Percentiles rank a stretch among this genome's conserved stretches.
Conservation (phyloP, 1,140 invertebrate species). For the Drosophila tropicalis region DNA sequence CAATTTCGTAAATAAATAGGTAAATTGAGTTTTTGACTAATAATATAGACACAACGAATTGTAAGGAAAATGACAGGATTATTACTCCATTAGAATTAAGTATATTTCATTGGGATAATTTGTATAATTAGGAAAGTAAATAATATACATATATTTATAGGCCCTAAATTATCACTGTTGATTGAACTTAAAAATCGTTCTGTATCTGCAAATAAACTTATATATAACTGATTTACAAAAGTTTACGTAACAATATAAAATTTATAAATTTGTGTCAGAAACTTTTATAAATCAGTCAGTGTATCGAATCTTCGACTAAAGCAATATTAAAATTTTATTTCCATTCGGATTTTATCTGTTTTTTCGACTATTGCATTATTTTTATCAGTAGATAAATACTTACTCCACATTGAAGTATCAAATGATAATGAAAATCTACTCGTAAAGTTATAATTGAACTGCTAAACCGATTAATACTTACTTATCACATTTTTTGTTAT, state of each 20-base stretch:
- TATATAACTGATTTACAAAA: too few species aligned
- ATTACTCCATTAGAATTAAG: neutral
- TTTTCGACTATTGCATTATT: neutral
- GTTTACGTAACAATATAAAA: too few species aligned
- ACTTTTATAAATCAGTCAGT: neutral
- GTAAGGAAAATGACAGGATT: neutral
- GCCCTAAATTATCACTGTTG: too few species aligned
- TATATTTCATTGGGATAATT: too few species aligned
- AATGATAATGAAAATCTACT: neutral
- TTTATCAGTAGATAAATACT: neutral
- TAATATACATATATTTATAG: too few species aligned
- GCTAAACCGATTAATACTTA: neutral
- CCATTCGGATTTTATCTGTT: neutral
- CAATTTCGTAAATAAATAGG: neutral
- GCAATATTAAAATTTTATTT: neutral
- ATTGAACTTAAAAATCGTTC: too few species aligned
- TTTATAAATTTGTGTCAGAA: too few species aligned
- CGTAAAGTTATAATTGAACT: neutral
- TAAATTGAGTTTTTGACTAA: neutral
- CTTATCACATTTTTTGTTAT: neutral
- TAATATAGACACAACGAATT: neutral
- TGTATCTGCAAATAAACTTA: too few species aligned
- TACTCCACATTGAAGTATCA: neutral
- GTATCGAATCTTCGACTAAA: neutral
- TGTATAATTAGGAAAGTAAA: too few species aligned